These are phyloP conservation scores for Cydia strobilella DNA, from an alignment of 1,140 invertebrate genomes.

Conservation along the genomic window DNA sequence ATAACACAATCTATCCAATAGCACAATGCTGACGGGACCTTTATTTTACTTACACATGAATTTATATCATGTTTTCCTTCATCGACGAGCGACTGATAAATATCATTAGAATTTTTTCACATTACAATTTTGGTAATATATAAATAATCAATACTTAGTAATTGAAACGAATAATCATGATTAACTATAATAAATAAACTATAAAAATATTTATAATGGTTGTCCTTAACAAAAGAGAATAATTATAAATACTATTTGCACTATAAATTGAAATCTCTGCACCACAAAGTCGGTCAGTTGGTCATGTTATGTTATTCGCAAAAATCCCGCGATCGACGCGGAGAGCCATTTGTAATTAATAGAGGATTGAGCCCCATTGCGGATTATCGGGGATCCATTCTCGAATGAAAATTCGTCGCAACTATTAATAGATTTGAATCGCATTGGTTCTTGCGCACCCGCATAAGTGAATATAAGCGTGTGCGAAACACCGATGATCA, in stretches of 20 bases:
- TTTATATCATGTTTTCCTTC: no score
- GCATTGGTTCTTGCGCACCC: neutral
- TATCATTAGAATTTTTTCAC: no score
- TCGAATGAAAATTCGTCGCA: neutral
- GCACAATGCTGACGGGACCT: no score
- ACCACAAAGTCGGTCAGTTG: neutral
- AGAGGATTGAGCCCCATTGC: neutral
- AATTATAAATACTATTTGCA: neutral
- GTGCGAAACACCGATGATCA: neutral
- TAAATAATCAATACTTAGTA: no score
- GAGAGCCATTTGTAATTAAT: constrained; percentile 24
- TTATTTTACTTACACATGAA: no score
- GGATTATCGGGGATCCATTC: neutral
- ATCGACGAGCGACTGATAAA: no score
- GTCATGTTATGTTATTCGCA: neutral
- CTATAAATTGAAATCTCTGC: neutral
- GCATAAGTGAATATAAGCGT: neutral
- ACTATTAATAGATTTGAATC: neutral
- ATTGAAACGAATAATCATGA: no score
- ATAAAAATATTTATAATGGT: neutral
- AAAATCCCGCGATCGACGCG: neutral
- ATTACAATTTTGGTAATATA: no score
- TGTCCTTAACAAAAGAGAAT: neutral
- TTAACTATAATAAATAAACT: no score
- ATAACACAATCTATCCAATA: no score